Conservation (phyloP, 1,140 invertebrate genomes). For the Drosophila simulans region DNA sequence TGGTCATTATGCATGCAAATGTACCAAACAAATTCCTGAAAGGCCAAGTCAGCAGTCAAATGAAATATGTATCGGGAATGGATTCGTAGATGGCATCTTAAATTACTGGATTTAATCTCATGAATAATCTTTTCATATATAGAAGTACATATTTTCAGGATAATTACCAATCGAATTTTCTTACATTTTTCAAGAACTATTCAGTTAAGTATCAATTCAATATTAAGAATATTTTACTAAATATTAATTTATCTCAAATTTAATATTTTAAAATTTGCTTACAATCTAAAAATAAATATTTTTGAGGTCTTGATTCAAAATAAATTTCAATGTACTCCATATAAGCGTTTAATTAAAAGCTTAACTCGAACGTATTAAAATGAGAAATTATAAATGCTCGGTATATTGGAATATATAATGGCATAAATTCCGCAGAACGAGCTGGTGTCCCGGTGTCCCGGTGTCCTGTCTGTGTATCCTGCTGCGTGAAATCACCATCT, state of each 20-base stretch:
- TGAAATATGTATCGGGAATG: constrained; percentile 8
- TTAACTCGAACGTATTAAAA: constrained; percentile 16
- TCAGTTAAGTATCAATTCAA: too few relatives aligned
- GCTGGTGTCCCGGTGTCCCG: constrained; percentile 24
- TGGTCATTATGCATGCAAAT: constrained; percentile 42
- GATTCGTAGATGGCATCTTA: not conserved
- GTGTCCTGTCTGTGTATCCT: constrained; percentile 15
- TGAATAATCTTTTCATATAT: not conserved
- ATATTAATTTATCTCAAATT: not conserved
- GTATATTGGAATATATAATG: constrained; percentile 41
- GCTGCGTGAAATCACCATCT: constrained; percentile 17
- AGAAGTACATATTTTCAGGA: not conserved
- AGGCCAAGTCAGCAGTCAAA: not conserved
- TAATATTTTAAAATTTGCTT: too few relatives aligned
- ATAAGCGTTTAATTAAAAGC: constrained; percentile 9
- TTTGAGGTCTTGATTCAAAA: not conserved
- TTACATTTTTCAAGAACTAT: too few relatives aligned
- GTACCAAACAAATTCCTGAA: constrained; percentile 6
- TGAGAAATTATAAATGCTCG: constrained; percentile 30
- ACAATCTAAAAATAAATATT: too few relatives aligned
- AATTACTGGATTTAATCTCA: constrained; percentile 9
- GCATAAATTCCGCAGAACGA: constrained; percentile 39
- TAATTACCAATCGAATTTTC: too few relatives aligned
- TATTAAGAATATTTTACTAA: too few relatives aligned
- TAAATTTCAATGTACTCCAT: not conserved